phyloP scores from a whole-genome alignment of 1,140 invertebrate species.

The Tetraneura akinire region DNA sequence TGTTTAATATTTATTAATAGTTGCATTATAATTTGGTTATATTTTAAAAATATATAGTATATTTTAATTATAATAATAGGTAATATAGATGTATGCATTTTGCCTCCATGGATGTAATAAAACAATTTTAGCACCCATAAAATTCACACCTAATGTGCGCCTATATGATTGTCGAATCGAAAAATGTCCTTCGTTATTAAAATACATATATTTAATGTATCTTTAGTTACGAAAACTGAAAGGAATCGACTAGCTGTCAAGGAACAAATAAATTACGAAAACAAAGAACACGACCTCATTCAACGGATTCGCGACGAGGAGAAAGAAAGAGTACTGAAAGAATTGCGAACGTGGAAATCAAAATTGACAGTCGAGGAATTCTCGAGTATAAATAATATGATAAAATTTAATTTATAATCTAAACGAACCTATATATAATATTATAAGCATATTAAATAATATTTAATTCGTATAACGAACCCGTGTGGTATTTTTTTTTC shows the following conservation, averaged over 20 bases:
- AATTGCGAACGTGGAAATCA: slow-evolving; percentile 68
- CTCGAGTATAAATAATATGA: not conserved
- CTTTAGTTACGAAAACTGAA: slow-evolving; percentile 58
- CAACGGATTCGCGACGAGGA: slow-evolving; percentile 63
- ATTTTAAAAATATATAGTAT: too few relatives aligned
- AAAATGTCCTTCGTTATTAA: too few relatives aligned
- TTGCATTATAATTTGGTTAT: too few relatives aligned
- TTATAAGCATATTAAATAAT: not conserved
- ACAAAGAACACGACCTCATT: slow-evolving; percentile 62
- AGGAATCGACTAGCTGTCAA: slow-evolving; percentile 64
- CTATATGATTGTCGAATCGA: too few relatives aligned
- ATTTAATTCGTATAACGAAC: not conserved
- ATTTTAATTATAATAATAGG: too few relatives aligned
- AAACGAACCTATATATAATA: not conserved
- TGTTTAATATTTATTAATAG: too few relatives aligned
- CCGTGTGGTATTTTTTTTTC: not conserved
- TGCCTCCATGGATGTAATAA: too few relatives aligned
- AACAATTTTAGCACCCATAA: too few relatives aligned
- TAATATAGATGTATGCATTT: too few relatives aligned
- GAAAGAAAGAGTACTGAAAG: slow-evolving; percentile 66
- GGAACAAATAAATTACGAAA: slow-evolving; percentile 67
- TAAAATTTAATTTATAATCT: too few relatives aligned
- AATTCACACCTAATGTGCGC: too few relatives aligned
- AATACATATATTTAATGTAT: too few relatives aligned
- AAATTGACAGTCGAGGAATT: slow-evolving; percentile 40